Evolutionary conservation across 2,113 vertebrate genomes (phyloP).

Genomic region (Agapornis roseicollis): DNA sequence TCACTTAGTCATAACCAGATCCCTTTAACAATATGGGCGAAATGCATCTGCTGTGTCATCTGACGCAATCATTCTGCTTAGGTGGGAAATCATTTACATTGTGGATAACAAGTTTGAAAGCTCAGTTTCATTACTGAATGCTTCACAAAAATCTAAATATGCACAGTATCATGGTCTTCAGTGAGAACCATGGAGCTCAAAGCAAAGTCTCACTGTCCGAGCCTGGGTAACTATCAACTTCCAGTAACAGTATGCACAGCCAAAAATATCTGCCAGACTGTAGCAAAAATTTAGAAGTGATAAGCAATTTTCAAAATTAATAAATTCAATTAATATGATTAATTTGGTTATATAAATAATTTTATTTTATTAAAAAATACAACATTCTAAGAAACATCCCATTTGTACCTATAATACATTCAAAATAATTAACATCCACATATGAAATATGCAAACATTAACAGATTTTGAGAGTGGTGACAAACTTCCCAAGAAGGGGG

Average conservation of each 20-base stretch:
- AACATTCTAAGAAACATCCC: not conserved
- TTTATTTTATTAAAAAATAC: slow-evolving; percentile 36
- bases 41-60: not conserved
- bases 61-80: not conserved
- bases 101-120: not conserved
- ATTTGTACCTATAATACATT: not conserved
- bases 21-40: not conserved
- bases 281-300: not conserved
- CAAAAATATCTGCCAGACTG: not conserved
- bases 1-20: not conserved
- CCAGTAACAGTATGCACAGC: not conserved
- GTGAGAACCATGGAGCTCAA: not conserved
- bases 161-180: not conserved
- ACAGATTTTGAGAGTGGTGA: not conserved
- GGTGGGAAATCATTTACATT: not conserved
- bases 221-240: not conserved
- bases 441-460: not conserved
- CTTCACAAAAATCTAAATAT: not conserved
- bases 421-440: not conserved
- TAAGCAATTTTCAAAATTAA: not conserved
- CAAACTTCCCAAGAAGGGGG: not conserved
- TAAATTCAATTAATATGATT: not conserved
- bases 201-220: not conserved
- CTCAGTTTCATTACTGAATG: not conserved
- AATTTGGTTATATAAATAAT: not conserved